Evolutionary conservation across 1,140 invertebrate species (phyloP).

Genomic region (Platyscapa corneri): DNA sequence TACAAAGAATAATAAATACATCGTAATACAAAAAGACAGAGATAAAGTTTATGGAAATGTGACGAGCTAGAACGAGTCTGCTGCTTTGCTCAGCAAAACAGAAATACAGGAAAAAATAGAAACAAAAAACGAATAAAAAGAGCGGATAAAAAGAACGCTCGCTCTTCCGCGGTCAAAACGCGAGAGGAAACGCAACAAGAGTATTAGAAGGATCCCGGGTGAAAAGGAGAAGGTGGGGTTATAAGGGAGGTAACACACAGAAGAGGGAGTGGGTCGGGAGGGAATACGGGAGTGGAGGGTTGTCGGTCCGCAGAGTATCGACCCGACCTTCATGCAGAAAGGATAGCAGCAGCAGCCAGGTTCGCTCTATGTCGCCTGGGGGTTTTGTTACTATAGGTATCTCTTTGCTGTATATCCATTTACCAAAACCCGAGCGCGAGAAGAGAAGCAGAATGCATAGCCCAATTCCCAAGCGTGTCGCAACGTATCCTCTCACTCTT

Average conservation of each 20-base stretch:
- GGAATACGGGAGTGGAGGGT: constrained; percentile 56
- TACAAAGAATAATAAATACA: constrained; percentile 28
- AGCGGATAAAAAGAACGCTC: constrained; percentile 20
- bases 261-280: constrained; percentile 12
- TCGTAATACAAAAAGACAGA: not conserved
- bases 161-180: constrained; percentile 17
- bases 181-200: constrained; percentile 36
- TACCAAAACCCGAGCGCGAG: constrained; percentile 61
- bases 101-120: not conserved
- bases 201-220: constrained; percentile 37
- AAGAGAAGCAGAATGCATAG: constrained; percentile 49
- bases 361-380: constrained; percentile 62
- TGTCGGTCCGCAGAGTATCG: constrained; percentile 72
- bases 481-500: constrained; percentile 7
- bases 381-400: constrained; percentile 72
- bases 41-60: constrained; percentile 34
- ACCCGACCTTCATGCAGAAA: constrained; percentile 58
- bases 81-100: constrained; percentile 14
- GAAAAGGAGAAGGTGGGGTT: constrained; percentile 55
- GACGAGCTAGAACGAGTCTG: constrained; percentile 26
- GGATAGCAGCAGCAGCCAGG: not conserved
- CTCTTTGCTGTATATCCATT: constrained; percentile 59
- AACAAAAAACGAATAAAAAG: not conserved
- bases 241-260: constrained; percentile 54
- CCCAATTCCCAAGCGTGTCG: constrained; percentile 25